Percentiles rank a stretch among this genome's conserved stretches.
These are phyloP conservation scores for Monopis laevigella DNA, from an alignment of 2,888 invertebrate genomes.

Conservation along the genomic window DNA sequence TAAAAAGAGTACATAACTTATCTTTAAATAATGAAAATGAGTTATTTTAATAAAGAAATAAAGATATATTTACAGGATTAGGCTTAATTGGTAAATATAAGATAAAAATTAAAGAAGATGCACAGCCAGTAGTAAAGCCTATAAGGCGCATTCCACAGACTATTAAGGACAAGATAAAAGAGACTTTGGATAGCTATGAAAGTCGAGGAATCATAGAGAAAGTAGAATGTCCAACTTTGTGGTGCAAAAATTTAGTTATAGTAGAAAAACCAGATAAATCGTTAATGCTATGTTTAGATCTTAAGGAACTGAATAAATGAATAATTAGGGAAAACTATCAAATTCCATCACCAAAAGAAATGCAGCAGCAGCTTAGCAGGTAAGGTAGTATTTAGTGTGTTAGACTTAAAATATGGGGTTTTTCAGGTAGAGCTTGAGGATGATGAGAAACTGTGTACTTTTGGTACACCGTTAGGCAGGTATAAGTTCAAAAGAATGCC, in stretches of 20 bases:
- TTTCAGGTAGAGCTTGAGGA: conserved; percentile 16
- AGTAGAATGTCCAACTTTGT: conserved; percentile 15
- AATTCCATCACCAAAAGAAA: conserved; percentile 17
- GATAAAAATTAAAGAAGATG: neutral
- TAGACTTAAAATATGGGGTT: conserved; percentile 20
- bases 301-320: conserved; percentile 18
- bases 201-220: conserved; percentile 16
- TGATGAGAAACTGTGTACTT: conserved; percentile 13
- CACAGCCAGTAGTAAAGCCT: conserved; percentile 14
- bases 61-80: no score
- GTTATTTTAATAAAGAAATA: neutral
- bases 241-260: conserved; percentile 22
- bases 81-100: neutral
- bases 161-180: conserved; percentile 13
- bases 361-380: conserved; percentile 20
- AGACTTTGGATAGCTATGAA: conserved; percentile 15
- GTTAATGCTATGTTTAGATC: conserved; percentile 25
- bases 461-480: conserved; percentile 10
- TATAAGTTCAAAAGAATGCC: conserved; percentile 18
- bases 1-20: no score
- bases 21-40: no score
- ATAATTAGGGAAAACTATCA: conserved; percentile 20
- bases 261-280: conserved; percentile 24
- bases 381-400: conserved; percentile 20
- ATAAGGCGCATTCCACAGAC: conserved; percentile 14